Conservation (phyloP, 2,888 invertebrate genomes). For the Luperina testacea region DNA sequence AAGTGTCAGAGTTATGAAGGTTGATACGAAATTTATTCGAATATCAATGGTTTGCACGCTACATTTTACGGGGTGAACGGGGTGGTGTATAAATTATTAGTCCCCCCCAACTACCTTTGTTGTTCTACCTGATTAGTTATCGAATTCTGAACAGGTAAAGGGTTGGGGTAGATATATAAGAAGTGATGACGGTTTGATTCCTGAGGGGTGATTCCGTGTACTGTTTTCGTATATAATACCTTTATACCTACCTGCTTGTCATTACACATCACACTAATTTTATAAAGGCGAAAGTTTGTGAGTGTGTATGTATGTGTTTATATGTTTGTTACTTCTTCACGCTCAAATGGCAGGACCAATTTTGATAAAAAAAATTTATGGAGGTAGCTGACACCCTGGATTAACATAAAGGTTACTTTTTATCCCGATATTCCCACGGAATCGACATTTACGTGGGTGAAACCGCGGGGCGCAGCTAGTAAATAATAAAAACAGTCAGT, state of each 20-base stretch:
- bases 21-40: constrained; percentile 50
- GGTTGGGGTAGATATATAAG: constrained; percentile 4
- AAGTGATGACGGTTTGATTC: constrained; percentile 6
- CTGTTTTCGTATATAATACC: background rate
- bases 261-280: background rate
- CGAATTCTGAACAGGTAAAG: constrained; percentile 28
- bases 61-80: background rate
- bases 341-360: too few species aligned
- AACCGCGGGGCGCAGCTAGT: too few species aligned
- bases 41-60: constrained; percentile 45
- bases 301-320: too few species aligned
- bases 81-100: constrained; percentile 32
- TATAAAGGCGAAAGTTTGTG: too few species aligned
- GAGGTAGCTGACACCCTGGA: too few species aligned
- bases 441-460: too few species aligned
- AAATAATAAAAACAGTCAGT: background rate
- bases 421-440: too few species aligned
- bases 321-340: too few species aligned
- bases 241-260: background rate
- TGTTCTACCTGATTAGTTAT: constrained; percentile 39
- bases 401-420: too few species aligned
- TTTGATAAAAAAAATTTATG: too few species aligned
- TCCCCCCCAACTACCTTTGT: constrained; percentile 1
- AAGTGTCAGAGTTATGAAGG: constrained; percentile 50
- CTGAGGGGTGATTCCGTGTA: background rate